Conservation (phyloP, 2,797 vertebrate species). For the Diceros bicornis region DNA sequence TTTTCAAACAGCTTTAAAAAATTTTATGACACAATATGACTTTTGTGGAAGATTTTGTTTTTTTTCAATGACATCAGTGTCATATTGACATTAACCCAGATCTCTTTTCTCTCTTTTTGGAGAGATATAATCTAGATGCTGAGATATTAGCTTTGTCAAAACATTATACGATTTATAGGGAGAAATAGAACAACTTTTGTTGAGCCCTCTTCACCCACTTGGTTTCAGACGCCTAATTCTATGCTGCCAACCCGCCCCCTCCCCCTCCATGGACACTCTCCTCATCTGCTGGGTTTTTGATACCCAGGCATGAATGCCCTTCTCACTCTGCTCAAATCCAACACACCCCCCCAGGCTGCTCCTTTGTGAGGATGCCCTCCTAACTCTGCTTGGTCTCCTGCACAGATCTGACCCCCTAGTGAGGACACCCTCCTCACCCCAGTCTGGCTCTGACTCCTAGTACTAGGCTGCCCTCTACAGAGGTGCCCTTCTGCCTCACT, state of each 20-base stretch:
- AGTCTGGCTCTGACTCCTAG: not conserved
- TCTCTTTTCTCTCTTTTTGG: not conserved
- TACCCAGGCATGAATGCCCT: fast-evolving
- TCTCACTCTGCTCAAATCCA: not conserved
- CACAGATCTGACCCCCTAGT: fast-evolving
- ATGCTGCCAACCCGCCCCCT: not conserved
- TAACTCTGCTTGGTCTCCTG: not conserved
- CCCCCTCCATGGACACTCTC: fast-evolving
- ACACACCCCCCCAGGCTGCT: too few species aligned
- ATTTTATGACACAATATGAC: not conserved
- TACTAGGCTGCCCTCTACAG: not conserved
- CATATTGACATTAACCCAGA: not conserved
- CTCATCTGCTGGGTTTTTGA: not conserved
- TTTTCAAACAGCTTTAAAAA: not conserved
- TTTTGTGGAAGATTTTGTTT: not conserved
- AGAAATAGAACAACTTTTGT: not conserved
- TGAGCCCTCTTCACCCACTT: not conserved
- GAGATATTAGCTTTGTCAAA: not conserved
- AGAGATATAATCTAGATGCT: not conserved
- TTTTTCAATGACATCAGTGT: not conserved
- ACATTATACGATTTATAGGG: not conserved
- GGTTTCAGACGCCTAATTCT: not conserved
- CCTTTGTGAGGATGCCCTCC: not conserved
- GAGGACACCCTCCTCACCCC: too few species aligned
- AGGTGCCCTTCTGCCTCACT: too few species aligned